Evolutionary conservation across 2,113 vertebrate genomes (phyloP).

Genomic region (Psilopogon haemacephalus): DNA sequence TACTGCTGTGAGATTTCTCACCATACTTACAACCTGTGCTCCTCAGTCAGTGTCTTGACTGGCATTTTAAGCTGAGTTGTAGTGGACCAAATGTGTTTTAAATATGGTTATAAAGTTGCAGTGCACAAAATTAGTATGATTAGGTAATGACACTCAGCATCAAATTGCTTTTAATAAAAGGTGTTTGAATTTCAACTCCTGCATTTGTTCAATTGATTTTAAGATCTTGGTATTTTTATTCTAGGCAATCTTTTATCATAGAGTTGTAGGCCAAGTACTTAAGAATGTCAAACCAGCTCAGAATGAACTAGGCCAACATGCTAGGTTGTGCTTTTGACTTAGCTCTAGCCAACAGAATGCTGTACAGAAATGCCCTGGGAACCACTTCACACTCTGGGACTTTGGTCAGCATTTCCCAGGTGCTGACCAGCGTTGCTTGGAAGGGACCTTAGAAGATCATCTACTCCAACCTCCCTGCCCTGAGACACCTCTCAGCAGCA

Average conservation of each 20-base stretch:
- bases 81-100: not conserved
- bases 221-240: not conserved
- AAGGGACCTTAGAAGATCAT: too few relatives aligned
- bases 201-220: not conserved
- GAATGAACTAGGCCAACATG: not conserved
- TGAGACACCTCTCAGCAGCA: not conserved
- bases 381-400: not conserved
- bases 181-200: not conserved
- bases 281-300: not conserved
- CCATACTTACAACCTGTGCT: accelerated
- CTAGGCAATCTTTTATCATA: not conserved
- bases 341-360: not conserved
- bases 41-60: not conserved
- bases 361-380: not conserved
- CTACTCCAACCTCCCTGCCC: too few relatives aligned
- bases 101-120: not conserved
- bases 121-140: not conserved
- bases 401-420: slow-evolving; percentile 21
- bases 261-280: not conserved
- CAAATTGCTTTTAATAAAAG: not conserved
- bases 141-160: not conserved
- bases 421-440: not conserved
- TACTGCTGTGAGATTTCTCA: not conserved
- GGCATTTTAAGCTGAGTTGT: not conserved
- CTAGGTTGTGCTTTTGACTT: not conserved